Base-by-base conservation (phyloP, 30 jellyfish, hydroid and myxozoan species). In the Phacellophora camtschatica region DNA sequence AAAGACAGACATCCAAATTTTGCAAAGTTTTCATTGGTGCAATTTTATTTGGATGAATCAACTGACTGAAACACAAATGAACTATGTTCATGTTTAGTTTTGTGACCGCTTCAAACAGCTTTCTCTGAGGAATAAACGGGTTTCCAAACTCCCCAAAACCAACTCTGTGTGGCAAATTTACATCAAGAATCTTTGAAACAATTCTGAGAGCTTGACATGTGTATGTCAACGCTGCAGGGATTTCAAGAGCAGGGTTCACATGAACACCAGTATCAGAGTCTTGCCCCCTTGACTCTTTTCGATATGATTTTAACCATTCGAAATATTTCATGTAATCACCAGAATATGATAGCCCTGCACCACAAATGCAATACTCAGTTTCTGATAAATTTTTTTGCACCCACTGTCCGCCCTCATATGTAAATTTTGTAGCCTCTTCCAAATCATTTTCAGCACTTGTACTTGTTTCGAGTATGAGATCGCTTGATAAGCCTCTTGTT, bases 371-470 rank as follows among this genome's bases (percentile, higher is more conserved):
- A 35, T 85, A 82, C 35, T 85, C 97, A 25, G 82, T 82, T 58
- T 85, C 90, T 20, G 95, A 36, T 16, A 83, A 55, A 22, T 69
- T 69, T 51, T 68, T 53, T 58, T 96, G 85, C 16, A 92, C 77
- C 98, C 98, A 92, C 28, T 75, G 92, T 8, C 98, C 98, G 6
- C 75, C 97, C 48, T 77, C 83, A 55, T 92, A 95, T 12, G 89
- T 79, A 61, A 84, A 87, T 46, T 82, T 92, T 22, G 98, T 92
- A 0, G 98, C 98, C 46, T 92, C 98, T 86, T 92, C 98, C 1
- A 92, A 67, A 25, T 92, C 98, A 0, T 62, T 28, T 74, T 92
- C 98, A 5, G 96, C 86, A 42, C 96, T 74, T 1, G 33, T 10
- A 53, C 96, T 87, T 48, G 85, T 58, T 61, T 92, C 96, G 3